phyloP scores from a whole-genome alignment of 2,797 vertebrate genomes.

The Anas bahamensis region DNA sequence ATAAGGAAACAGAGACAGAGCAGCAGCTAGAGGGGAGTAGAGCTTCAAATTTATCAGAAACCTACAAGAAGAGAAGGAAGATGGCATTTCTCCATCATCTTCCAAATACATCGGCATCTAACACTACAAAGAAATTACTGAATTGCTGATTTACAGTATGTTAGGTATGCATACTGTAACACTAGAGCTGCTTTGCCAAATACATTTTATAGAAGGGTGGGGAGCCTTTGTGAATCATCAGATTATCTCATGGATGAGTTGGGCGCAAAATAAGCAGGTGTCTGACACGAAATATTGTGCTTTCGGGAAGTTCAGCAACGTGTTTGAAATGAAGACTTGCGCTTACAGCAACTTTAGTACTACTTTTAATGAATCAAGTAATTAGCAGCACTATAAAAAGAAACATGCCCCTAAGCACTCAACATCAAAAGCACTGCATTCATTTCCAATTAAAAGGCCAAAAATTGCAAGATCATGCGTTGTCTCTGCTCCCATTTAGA shows the following conservation, averaged over 20 bases:
- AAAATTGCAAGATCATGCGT: background rate
- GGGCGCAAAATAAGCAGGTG: background rate
- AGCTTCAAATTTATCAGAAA: constrained; percentile 47
- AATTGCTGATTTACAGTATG: background rate
- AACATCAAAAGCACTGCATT: constrained; percentile 21
- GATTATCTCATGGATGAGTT: background rate
- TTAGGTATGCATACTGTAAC: background rate
- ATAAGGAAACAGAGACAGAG: background rate
- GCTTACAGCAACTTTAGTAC: background rate
- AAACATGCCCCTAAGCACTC: background rate
- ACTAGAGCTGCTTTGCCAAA: background rate
- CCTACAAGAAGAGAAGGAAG: background rate
- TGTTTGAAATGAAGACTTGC: background rate
- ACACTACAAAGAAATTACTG: background rate
- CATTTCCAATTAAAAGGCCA: constrained; percentile 44
- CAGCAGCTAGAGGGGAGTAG: constrained; percentile 65
- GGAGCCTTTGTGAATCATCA: background rate
- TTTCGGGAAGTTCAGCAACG: background rate
- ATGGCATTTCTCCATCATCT: background rate
- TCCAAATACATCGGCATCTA: background rate
- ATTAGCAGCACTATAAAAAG: constrained; percentile 16
- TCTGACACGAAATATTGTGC: background rate
- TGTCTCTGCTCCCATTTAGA: background rate
- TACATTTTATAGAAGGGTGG: background rate
- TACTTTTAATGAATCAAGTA: background rate